phyloP scores from a whole-genome alignment of 1,140 invertebrate genomes.

The Brachionus angularis region DNA sequence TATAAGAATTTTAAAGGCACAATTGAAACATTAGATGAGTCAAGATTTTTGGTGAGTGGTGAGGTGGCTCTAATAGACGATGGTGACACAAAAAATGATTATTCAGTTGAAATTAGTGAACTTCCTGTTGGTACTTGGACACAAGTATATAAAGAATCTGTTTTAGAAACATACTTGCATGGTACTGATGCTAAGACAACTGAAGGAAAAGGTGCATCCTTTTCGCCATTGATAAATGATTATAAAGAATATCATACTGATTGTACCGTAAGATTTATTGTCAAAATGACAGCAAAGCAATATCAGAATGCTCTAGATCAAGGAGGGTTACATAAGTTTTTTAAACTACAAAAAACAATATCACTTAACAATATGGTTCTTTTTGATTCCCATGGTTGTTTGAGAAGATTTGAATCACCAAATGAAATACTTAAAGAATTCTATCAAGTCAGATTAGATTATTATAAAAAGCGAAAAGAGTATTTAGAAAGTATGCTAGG shows the following conservation, averaged over 20 bases:
- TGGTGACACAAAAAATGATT: slow-evolving; percentile 23
- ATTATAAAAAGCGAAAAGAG: slow-evolving; percentile 80
- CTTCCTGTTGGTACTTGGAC: slow-evolving; percentile 90
- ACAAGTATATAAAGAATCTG: slow-evolving; percentile 88
- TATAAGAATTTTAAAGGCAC: slow-evolving; percentile 87
- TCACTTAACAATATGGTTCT: slow-evolving; percentile 81
- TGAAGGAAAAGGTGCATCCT: background rate
- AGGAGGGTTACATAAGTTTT: slow-evolving; percentile 81
- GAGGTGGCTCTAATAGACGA: slow-evolving; percentile 76
- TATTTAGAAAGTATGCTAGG: slow-evolving; percentile 83
- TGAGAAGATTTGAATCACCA: slow-evolving; percentile 73
- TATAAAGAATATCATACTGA: slow-evolving; percentile 85
- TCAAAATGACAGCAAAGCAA: slow-evolving; percentile 74
- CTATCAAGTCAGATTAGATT: slow-evolving; percentile 73
- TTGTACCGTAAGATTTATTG: slow-evolving; percentile 82
- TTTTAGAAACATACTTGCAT: slow-evolving; percentile 75
- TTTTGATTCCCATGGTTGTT: slow-evolving; percentile 82
- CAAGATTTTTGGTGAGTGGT: slow-evolving; percentile 75
- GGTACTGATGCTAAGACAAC: background rate
- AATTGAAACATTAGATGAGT: slow-evolving; percentile 70
- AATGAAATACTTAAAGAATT: slow-evolving; percentile 80
- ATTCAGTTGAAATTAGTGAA: slow-evolving; percentile 88
- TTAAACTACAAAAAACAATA: slow-evolving; percentile 80
- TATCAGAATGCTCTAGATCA: slow-evolving; percentile 71
- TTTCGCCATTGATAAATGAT: slow-evolving; percentile 13